Conservation (phyloP, 2,113 vertebrate species). For the Emberiza fucata region DNA sequence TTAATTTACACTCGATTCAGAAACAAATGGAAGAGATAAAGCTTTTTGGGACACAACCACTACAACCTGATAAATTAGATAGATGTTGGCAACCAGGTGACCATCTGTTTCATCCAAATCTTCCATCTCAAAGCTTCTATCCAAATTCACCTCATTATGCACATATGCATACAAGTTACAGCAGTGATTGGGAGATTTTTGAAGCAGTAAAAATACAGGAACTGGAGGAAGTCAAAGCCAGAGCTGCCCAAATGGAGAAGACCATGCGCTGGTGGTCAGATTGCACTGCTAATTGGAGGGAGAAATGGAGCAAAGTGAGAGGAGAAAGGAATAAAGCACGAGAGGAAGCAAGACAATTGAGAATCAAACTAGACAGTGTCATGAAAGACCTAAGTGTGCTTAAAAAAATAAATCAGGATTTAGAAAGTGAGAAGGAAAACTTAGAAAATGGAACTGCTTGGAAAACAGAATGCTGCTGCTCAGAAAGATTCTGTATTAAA, state of each 20-base stretch:
- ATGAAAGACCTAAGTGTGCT: conserved; percentile 65
- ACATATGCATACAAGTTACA: background rate
- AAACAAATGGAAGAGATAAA: conserved; percentile 39
- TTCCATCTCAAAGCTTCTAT: background rate
- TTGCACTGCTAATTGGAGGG: conserved; percentile 74
- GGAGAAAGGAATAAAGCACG: conserved; percentile 71
- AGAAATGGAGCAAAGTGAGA: conserved; percentile 77
- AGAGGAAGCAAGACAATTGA: conserved; percentile 68
- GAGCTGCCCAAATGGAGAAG: conserved; percentile 79
- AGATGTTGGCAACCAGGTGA: background rate
- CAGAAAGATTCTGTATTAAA: background rate
- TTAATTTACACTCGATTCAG: conserved; percentile 31
- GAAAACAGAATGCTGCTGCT: background rate
- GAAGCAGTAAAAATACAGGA: conserved; percentile 64
- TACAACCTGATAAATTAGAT: background rate
- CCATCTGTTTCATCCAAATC: background rate
- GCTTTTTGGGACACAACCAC: background rate
- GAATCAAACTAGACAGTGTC: conserved; percentile 53
- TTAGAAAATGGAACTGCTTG: background rate
- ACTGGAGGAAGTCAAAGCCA: conserved; percentile 69
- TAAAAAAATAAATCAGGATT: conserved; percentile 52
- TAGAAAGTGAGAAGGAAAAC: background rate
- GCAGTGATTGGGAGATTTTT: conserved; percentile 58
- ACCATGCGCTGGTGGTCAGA: conserved; percentile 80
- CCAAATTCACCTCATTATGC: background rate